A percentile compares a stretch with the other conserved stretches of the same genome.
Conservation (phyloP, 2,113 vertebrate genomes). For the Cyanocitta stelleri region DNA sequence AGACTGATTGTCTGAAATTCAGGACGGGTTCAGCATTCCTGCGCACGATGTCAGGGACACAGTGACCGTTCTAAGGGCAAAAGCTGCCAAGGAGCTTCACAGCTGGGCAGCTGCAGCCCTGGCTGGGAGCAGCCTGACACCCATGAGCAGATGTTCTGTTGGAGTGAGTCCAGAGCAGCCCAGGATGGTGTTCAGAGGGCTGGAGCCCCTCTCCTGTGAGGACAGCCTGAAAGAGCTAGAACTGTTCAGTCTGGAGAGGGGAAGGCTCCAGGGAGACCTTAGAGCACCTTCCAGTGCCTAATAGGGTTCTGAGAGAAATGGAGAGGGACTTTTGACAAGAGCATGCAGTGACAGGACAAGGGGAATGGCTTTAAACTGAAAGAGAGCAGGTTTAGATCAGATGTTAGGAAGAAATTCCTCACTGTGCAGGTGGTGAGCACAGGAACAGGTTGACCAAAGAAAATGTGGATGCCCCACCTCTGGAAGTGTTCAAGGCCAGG, state of each 20-base stretch:
- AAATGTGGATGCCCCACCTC: not conserved
- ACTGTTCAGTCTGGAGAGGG: not conserved
- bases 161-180: not conserved
- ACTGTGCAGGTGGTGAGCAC: not conserved
- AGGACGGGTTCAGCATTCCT: not conserved
- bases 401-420: not conserved
- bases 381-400: not conserved
- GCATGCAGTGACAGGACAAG: too few relatives aligned
- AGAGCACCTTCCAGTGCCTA: not conserved
- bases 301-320: fast-evolving
- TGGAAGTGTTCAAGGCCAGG: not conserved
- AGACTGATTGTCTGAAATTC: not conserved
- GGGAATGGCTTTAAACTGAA: not conserved
- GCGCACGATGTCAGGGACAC: not conserved
- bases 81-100: not conserved
- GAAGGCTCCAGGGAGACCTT: not conserved
- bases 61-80: not conserved
- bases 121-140: not conserved
- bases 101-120: not conserved
- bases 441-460: not conserved
- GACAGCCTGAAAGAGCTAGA: not conserved
- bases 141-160: not conserved
- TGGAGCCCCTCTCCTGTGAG: not conserved
- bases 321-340: not conserved
- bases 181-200: not conserved